Percentiles rank a stretch among this genome's conserved stretches.
These are phyloP conservation scores for Planococcus citri DNA, from an alignment of 1,140 invertebrate genomes.

Conservation along the genomic window DNA sequence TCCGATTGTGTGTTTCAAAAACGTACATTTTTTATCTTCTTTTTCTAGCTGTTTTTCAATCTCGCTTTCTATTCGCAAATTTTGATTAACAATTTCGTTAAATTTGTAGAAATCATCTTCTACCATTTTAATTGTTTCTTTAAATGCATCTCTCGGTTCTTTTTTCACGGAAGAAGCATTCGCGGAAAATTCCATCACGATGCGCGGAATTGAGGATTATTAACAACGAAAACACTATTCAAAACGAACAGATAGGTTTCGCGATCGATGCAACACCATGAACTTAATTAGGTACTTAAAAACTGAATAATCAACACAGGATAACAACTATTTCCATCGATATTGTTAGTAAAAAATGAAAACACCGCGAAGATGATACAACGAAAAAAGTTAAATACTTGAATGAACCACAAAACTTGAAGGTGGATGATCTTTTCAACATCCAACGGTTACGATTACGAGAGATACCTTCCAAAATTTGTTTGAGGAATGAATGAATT, in stretches of 20 bases:
- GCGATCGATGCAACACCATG: too few species aligned
- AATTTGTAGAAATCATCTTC: not conserved
- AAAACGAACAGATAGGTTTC: not conserved
- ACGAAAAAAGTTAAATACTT: too few species aligned
- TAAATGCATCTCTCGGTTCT: not conserved
- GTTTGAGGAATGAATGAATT: too few species aligned
- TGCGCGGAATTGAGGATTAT: not conserved
- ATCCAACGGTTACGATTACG: too few species aligned
- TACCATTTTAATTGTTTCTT: not conserved
- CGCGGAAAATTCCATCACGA: not conserved
- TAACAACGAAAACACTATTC: not conserved
- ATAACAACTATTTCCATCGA: too few species aligned
- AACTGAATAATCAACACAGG: too few species aligned
- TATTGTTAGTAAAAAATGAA: too few species aligned
- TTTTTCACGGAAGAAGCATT: not conserved
- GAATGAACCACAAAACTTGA: too few species aligned
- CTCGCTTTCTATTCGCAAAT: not conserved
- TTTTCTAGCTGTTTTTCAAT: constrained; percentile 1
- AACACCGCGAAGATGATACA: too few species aligned
- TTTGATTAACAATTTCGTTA: not conserved
- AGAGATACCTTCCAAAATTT: too few species aligned
- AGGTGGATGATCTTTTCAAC: too few species aligned
- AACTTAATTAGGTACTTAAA: too few species aligned
- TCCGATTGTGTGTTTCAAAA: not conserved
- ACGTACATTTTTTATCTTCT: constrained; percentile 15